Evolutionary conservation across 2,888 invertebrate genomes (phyloP).

Genomic region (Neoitamus cyanurus): DNA sequence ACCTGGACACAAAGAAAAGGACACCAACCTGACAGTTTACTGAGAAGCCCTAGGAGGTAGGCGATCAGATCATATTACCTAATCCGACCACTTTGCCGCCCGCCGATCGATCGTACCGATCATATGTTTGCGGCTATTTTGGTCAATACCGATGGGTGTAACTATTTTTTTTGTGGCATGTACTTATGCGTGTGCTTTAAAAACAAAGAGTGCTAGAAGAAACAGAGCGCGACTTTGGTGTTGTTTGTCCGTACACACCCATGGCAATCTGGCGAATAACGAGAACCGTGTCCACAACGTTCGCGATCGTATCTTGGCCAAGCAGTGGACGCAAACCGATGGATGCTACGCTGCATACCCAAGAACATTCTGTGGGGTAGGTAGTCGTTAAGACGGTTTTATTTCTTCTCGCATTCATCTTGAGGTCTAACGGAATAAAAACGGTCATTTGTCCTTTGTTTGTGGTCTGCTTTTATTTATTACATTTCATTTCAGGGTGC

Average conservation of each 20-base stretch:
- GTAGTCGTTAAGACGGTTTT: background rate
- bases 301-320: background rate
- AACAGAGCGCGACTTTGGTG: background rate
- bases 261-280: background rate
- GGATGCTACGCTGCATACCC: background rate
- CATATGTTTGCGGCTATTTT: background rate
- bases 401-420: constrained; percentile 13
- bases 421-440: constrained; percentile 35
- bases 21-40: background rate
- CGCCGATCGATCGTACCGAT: background rate
- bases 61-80: constrained; percentile 12
- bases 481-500: background rate
- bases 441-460: constrained; percentile 14
- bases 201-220: background rate
- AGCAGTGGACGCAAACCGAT: background rate
- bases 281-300: background rate
- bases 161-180: background rate
- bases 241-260: background rate
- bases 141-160: background rate
- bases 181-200: background rate
- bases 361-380: background rate
- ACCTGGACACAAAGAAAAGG: background rate
- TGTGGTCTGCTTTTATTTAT: constrained; percentile 1
- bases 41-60: background rate
- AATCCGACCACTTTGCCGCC: background rate